Evolutionary conservation across 2,888 invertebrate species (phyloP), one percentile per base, ranked within the genome.

Genomic region (Cerceris ruficornis): DNA sequence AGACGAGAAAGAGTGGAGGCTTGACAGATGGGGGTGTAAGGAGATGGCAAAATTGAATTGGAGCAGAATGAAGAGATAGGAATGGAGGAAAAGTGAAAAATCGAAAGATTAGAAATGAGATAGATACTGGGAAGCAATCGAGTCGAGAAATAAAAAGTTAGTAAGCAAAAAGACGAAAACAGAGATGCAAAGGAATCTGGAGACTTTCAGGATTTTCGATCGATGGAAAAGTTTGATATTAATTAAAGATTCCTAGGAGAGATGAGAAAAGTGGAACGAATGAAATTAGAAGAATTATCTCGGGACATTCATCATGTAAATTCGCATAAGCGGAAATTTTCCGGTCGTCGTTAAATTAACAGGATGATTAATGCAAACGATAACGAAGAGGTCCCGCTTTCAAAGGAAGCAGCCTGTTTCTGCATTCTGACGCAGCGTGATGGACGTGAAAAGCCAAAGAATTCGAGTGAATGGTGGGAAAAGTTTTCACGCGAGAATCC

Each of bases 401-500:
- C 46, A 11, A 28, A 28, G 46, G 46, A 11, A 46, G 46, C 46
- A 11, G 46, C 9, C 9, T 46, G 11, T 46, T 46, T 46, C 11
- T 46, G 46, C 6, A 46, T 46, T 46, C 46, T 46, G 9, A 46
- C 11, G 8, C 6, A 46, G 11, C 17, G 43, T n/a, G 11, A n/a
- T n/a, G 52, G 14, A 52, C 7, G 11, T 6, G 52, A n/a, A 11
- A n/a, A 52, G 28, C 28, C 28, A 52, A 52, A 52, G 52, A n/a
- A 17, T 55, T 55, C 50, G 50, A 50, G 11, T 6, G 50, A 50
- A 50, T n/a, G 1, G 6, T 7, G 1, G 52, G n/a, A 6, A 7
- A n/a, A 52, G 14, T 52, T 52, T 14, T 52, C 54, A 0, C 7
- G 17, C 15, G 65, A 52, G 41, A 50, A 50, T 50, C 61, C 61